A percentile compares a stretch with the other conserved stretches of the same genome.
phyloP scores from a whole-genome alignment of 2,888 invertebrate species.

The Prosapia bicincta region DNA sequence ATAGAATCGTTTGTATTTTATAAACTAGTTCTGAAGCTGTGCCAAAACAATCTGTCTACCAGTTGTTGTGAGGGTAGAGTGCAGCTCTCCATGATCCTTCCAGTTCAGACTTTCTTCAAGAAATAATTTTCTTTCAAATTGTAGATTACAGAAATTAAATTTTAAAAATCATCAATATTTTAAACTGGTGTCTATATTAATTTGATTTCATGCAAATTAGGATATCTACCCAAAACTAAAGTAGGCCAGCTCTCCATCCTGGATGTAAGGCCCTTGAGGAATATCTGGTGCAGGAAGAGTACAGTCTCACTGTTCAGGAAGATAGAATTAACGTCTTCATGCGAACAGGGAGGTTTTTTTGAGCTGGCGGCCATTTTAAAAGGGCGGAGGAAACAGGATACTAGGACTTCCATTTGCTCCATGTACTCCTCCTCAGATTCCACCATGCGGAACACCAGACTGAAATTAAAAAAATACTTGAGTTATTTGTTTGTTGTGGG shows the following conservation, averaged over 20 bases:
- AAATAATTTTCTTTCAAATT: too few species aligned
- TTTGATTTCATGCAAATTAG: too few species aligned
- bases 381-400: slow-evolving; percentile 82
- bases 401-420: slow-evolving; percentile 81
- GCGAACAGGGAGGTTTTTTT: slow-evolving; percentile 87
- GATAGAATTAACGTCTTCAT: slow-evolving; percentile 92
- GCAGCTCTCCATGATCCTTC: too few species aligned
- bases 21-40: too few species aligned
- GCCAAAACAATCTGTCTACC: too few species aligned
- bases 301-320: slow-evolving; percentile 91
- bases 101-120: too few species aligned
- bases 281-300: slow-evolving; percentile 89
- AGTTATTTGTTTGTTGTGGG: too few species aligned
- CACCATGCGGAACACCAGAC: slow-evolving; percentile 86
- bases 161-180: too few species aligned
- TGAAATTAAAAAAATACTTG: slow-evolving; percentile 45
- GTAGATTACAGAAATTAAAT: too few species aligned
- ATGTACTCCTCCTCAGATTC: slow-evolving; percentile 92
- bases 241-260: slow-evolving; percentile 94
- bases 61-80: too few species aligned
- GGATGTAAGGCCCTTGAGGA: slow-evolving; percentile 86
- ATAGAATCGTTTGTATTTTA: too few species aligned
- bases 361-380: slow-evolving; percentile 94
- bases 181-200: too few species aligned
- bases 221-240: slow-evolving; percentile 72